Evolutionary conservation across 1,140 invertebrate species (phyloP).

Genomic region (Aphaenogaster rudis): DNA sequence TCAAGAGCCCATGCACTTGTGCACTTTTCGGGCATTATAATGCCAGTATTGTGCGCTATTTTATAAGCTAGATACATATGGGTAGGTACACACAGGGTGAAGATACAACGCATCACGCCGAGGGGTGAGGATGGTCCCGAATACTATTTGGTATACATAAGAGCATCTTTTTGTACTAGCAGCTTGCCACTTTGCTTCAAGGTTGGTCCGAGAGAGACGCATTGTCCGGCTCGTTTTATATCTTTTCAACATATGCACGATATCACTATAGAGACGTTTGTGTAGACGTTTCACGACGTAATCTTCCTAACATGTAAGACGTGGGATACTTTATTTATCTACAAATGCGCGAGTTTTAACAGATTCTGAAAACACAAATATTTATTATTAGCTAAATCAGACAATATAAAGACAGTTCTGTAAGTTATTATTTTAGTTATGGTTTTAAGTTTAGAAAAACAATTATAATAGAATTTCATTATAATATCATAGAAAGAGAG

Average conservation of each 20-base stretch:
- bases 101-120: constrained; percentile 54
- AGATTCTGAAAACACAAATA: neutral
- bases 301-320: neutral
- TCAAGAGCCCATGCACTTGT: constrained; percentile 76
- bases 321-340: neutral
- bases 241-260: constrained; percentile 23
- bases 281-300: neutral
- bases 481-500: neutral
- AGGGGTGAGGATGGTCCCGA: constrained; percentile 63
- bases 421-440: too few species aligned
- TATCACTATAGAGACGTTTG: neutral
- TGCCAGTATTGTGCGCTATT: constrained; percentile 71
- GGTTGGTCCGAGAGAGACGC: constrained; percentile 29
- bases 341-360: neutral
- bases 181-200: constrained; percentile 75
- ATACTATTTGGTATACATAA: constrained; percentile 70
- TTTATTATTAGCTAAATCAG: neutral
- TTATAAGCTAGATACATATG: constrained; percentile 74
- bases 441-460: too few species aligned
- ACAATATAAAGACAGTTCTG: neutral
- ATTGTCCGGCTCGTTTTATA: constrained; percentile 56
- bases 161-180: constrained; percentile 70
- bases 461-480: neutral
- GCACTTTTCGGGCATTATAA: constrained; percentile 71
- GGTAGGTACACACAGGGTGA: constrained; percentile 51